Percentiles rank a stretch among this genome's conserved stretches.
Conservation (phyloP, 2,888 invertebrate genomes). For the Chirona hameri region DNA sequence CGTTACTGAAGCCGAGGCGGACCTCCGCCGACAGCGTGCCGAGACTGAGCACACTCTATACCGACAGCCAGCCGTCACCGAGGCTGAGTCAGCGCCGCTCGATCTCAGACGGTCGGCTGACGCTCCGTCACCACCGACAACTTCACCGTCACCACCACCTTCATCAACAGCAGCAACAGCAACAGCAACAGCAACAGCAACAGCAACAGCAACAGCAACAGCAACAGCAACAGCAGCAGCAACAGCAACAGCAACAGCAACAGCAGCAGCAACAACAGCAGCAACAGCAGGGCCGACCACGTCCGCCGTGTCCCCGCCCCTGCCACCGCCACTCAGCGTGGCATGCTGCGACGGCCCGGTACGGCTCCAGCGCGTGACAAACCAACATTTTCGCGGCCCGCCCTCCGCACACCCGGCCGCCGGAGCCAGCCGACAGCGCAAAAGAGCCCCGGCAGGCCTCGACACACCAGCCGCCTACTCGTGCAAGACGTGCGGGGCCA, state of each 20-base stretch:
- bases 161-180: neutral
- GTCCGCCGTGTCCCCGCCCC: neutral
- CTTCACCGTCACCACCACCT: neutral
- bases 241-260: neutral
- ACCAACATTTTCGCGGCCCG: slow-evolving; percentile 66
- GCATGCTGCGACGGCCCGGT: slow-evolving; percentile 90
- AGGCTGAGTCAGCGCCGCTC: too few species aligned
- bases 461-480: slow-evolving; percentile 58
- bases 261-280: neutral
- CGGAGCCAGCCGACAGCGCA: slow-evolving; percentile 1
- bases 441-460: slow-evolving; percentile 34
- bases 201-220: neutral
- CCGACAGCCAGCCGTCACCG: neutral
- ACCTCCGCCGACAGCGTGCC: neutral
- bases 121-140: neutral
- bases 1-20: neutral
- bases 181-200: neutral
- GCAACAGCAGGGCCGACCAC: neutral
- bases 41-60: neutral
- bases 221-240: neutral
- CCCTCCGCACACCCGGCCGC: slow-evolving; percentile 38
- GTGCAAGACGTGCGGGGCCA: slow-evolving; percentile 86
- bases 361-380: slow-evolving; percentile 76
- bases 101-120: too few species aligned
- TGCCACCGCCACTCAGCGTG: slow-evolving; percentile 52